These are phyloP conservation scores for Macquaria australasica DNA, from an alignment of 2,113 vertebrate species.

Conservation along the genomic window DNA sequence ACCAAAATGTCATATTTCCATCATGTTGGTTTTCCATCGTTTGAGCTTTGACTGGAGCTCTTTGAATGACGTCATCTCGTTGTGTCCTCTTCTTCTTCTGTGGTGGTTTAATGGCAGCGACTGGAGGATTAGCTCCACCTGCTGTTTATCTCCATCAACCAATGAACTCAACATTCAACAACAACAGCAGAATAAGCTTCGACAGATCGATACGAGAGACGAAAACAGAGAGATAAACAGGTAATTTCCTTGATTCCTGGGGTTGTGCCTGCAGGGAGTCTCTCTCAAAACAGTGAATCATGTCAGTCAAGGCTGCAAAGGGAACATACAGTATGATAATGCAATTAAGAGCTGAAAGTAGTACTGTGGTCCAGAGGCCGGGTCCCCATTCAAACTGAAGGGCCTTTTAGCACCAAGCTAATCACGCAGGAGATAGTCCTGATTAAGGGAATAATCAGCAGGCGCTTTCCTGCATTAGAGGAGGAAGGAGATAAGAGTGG, in stretches of 20 bases:
- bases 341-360: slow-evolving; percentile 49
- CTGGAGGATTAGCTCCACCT: too few relatives aligned
- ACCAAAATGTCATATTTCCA: too few relatives aligned
- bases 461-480: slow-evolving; percentile 62
- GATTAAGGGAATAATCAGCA: slow-evolving; percentile 65
- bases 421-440: slow-evolving; percentile 55
- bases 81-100: too few relatives aligned
- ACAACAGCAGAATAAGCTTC: too few relatives aligned
- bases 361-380: neutral
- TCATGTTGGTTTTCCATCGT: too few relatives aligned
- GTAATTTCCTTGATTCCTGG: neutral
- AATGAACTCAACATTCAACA: too few relatives aligned
- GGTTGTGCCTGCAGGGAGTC: neutral
- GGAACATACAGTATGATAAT: slow-evolving; percentile 44
- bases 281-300: neutral
- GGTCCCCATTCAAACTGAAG: slow-evolving; percentile 13
- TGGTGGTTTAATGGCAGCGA: too few relatives aligned
- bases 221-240: neutral
- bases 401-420: slow-evolving; percentile 57
- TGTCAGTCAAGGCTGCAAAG: neutral
- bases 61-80: too few relatives aligned
- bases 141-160: too few relatives aligned
- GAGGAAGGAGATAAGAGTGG: slow-evolving; percentile 39
- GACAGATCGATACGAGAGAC: neutral
- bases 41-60: too few relatives aligned